Conservation (phyloP, 2,888 invertebrate species). For the Isotomurus palustris region DNA sequence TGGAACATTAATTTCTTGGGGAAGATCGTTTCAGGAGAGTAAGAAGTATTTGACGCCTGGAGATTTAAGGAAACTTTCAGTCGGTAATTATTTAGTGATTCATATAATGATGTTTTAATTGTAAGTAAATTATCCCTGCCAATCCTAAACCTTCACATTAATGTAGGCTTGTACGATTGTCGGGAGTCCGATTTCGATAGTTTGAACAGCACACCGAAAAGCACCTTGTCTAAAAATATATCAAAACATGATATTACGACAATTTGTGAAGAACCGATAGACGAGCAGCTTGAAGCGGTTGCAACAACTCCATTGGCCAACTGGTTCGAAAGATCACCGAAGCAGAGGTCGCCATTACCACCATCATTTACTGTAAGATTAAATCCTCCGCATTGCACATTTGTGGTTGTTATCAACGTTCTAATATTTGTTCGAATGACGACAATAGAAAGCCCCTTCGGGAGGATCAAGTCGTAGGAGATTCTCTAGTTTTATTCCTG, state of each 20-base stretch:
- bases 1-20: constrained; percentile 36
- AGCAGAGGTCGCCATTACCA: no score
- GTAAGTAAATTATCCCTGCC: not conserved
- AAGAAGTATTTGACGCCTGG: constrained; percentile 32
- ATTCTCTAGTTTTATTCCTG: constrained; percentile 30
- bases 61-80: constrained; percentile 37
- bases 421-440: no score
- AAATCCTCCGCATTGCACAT: not conserved
- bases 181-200: constrained; percentile 7
- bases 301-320: constrained; percentile 34
- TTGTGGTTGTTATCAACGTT: no score
- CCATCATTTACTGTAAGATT: constrained; percentile 25
- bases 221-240: constrained; percentile 26
- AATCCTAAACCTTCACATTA: not conserved
- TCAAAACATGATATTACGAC: constrained; percentile 42
- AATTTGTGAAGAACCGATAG: constrained; percentile 37
- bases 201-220: constrained; percentile 31
- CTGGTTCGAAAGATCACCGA: constrained; percentile 44
- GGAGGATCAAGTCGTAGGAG: constrained; percentile 19
- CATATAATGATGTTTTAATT: no score
- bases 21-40: constrained; percentile 14
- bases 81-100: constrained; percentile 33
- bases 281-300: constrained; percentile 31
- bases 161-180: constrained; percentile 21
- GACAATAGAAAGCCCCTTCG: no score